Percentiles rank a stretch among this genome's conserved stretches.
Conservation (phyloP, 1,140 invertebrate species). For the Anastatus disparis region DNA sequence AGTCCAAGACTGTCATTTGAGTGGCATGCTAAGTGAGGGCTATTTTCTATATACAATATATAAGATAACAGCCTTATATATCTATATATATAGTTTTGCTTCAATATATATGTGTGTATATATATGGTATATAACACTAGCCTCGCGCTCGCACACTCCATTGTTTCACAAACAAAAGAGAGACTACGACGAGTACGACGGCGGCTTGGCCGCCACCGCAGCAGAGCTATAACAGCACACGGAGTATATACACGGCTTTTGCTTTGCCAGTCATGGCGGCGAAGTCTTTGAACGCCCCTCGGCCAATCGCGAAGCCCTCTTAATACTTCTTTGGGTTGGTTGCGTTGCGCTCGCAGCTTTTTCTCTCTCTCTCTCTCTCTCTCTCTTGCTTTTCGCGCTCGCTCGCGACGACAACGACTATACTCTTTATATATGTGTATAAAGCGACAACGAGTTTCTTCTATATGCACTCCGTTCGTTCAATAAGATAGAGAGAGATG, state of each 20-base stretch:
- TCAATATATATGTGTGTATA: no score
- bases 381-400: not conserved
- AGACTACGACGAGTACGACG: no score
- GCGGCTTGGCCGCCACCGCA: no score
- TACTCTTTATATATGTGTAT: no score
- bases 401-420: not conserved
- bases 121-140: no score
- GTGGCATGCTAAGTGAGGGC: constrained; percentile 51
- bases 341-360: not conserved
- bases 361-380: not conserved
- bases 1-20: constrained; percentile 46
- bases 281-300: constrained; percentile 63
- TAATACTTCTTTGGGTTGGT: not conserved
- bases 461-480: no score
- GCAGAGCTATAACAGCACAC: no score
- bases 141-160: constrained; percentile 35
- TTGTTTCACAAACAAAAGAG: constrained; percentile 55
- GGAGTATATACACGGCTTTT: no score
- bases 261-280: constrained; percentile 63
- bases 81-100: no score
- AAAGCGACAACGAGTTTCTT: no score
- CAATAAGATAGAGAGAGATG: not conserved
- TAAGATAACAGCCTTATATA: no score
- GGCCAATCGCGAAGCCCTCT: constrained; percentile 58
- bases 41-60: no score